These are phyloP conservation scores for Mimas tiliae DNA, from an alignment of 2,888 invertebrate genomes.

Conservation along the genomic window DNA sequence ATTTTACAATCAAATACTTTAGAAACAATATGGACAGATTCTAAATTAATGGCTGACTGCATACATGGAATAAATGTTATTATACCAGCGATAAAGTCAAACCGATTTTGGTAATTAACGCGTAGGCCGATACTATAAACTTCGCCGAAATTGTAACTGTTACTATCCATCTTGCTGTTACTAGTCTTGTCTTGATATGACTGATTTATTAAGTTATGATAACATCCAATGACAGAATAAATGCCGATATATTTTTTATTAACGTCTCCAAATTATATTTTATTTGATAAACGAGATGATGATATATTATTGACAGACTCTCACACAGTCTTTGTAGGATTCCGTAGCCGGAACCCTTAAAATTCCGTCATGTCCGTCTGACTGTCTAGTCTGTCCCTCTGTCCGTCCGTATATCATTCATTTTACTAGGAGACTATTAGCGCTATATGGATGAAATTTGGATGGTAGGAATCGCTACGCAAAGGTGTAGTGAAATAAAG, in stretches of 20 bases:
- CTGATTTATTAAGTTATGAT: constrained; percentile 20
- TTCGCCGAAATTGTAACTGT: constrained; percentile 9
- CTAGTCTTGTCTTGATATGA: too few relatives aligned
- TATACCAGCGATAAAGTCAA: constrained; percentile 15
- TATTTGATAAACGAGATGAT: not conserved
- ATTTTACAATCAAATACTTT: not conserved
- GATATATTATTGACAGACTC: not conserved
- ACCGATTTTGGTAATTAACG: constrained; percentile 22
- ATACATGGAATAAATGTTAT: constrained; percentile 1
- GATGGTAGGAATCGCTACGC: too few relatives aligned
- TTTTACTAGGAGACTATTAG: too few relatives aligned
- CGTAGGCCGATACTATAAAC: constrained; percentile 27
- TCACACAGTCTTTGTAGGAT: not conserved
- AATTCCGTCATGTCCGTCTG: too few relatives aligned
- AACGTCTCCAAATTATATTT: constrained; percentile 2
- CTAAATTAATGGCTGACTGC: not conserved
- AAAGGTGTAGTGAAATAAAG: too few relatives aligned
- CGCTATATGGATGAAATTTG: too few relatives aligned
- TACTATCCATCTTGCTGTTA: constrained; percentile 10
- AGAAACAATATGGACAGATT: not conserved
- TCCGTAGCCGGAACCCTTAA: too few relatives aligned
- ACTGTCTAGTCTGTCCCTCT: too few relatives aligned
- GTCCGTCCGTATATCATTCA: too few relatives aligned
- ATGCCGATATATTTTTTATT: constrained; percentile 15
- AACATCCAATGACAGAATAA: not conserved